Evolutionary conservation across 2,888 invertebrate genomes (phyloP), one percentile per base, ranked within the genome.

Genomic region (Zelleria hepariella): DNA sequence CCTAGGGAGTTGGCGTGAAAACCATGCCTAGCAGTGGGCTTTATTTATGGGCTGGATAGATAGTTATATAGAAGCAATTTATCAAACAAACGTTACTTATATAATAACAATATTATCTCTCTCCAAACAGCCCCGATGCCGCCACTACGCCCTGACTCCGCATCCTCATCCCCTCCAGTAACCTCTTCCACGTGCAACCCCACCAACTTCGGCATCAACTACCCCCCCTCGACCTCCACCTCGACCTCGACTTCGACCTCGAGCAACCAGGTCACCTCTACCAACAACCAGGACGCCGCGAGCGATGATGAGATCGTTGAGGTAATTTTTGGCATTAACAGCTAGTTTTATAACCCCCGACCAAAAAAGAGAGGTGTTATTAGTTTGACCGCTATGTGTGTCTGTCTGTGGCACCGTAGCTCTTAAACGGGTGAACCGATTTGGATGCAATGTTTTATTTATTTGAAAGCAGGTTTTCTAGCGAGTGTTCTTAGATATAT

Each of bases 261-360:
- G 5, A 51, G 55, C 54, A 61, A 58, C 53, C 62, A 32, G 58
- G 64, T 62, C 42, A 56, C 49, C 62, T 58, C 58, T 0, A 65
- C 56, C 18, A 32, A 57, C 59, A 58, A 48, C 24, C 65, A 55
- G 5, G 60, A 59, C n/a, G 15, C 25, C 18, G 53, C 73, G 55
- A 75, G 75, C 60, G 84, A 87, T 62, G 84, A 86, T 59, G 82
- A 87, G 53, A 80, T 89, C 52, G 82, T 86, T 0, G 84, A 88
- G 78, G 32, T 42, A 42, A 42, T 15, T n/a, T n/a, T n/a, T 42
- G 10, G 32, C 32, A 2, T 32, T 32, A 32, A n/a, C n/a, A n/a
- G n/a, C n/a, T n/a, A n/a, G n/a, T n/a, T n/a, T n/a, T n/a, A n/a
- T n/a, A n/a, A n/a, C n/a, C n/a, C n/a, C n/a, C n/a, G n/a, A n/a